These are phyloP conservation scores for Ophion costatus DNA, from an alignment of 2,888 invertebrate genomes.

Conservation along the genomic window DNA sequence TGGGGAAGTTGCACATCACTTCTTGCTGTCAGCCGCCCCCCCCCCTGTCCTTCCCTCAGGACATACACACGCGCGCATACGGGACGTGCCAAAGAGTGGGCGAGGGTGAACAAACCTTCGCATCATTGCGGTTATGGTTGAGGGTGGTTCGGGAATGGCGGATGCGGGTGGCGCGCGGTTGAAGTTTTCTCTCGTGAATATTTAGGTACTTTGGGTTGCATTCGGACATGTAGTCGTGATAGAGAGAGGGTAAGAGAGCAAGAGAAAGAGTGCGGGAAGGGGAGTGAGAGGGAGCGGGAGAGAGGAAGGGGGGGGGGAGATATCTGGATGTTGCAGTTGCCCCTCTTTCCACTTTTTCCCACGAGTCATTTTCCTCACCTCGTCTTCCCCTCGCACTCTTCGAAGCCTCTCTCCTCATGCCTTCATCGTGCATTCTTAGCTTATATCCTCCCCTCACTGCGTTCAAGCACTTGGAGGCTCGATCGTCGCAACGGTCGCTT, in stretches of 20 bases:
- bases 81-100: slow-evolving; percentile 3
- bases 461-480: slow-evolving; percentile 13
- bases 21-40: background rate
- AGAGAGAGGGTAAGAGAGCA: slow-evolving; percentile 21
- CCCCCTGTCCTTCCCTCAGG: background rate
- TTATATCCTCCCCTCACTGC: slow-evolving; percentile 7
- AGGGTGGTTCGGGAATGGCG: slow-evolving; percentile 2
- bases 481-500: background rate
- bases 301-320: slow-evolving; percentile 1
- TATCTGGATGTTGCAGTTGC: too few relatives aligned
- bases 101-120: background rate
- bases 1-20: slow-evolving; percentile 25
- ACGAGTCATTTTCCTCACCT: too few relatives aligned
- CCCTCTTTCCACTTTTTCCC: too few relatives aligned
- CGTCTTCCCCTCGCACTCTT: background rate
- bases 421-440: slow-evolving; percentile 5
- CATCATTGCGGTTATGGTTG: background rate
- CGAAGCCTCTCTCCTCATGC: background rate
- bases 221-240: slow-evolving; percentile 60
- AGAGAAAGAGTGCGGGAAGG: background rate
- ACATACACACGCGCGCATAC: slow-evolving; percentile 60
- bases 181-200: slow-evolving; percentile 67
- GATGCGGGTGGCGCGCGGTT: slow-evolving; percentile 17
- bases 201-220: slow-evolving; percentile 67
- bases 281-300: slow-evolving; percentile 21